Evolutionary conservation across 2,113 vertebrate genomes (phyloP).

Genomic region (Lota lota): DNA sequence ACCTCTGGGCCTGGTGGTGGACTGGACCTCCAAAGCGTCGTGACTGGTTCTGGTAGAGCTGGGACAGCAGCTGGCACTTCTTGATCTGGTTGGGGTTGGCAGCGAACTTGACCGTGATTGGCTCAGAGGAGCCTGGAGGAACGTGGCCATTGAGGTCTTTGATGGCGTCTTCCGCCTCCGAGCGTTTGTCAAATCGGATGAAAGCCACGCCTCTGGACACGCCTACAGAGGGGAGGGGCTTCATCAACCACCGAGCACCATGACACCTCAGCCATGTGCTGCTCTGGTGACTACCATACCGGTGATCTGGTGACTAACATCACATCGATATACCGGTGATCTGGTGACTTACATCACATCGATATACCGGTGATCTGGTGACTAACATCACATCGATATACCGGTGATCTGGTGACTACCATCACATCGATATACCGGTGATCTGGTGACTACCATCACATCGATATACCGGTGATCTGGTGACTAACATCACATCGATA

Average conservation of each 20-base stretch:
- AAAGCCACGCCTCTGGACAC: slow-evolving; percentile 95
- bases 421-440: too few species aligned
- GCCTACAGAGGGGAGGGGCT: slow-evolving; percentile 65
- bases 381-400: too few species aligned
- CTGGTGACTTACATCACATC: too few species aligned
- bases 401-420: too few species aligned
- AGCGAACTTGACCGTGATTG: slow-evolving; percentile 97
- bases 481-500: too few species aligned
- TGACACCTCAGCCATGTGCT: not conserved
- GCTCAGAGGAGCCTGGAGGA: slow-evolving; percentile 87
- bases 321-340: too few species aligned
- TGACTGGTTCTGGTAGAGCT: slow-evolving; percentile 90
- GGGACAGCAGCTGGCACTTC: slow-evolving; percentile 88
- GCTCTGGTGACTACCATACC: not conserved
- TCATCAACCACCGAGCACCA: not conserved
- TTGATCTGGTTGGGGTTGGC: slow-evolving; percentile 96
- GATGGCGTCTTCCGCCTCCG: slow-evolving; percentile 95
- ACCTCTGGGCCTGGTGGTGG: slow-evolving; percentile 95
- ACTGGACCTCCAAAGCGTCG: slow-evolving; percentile 92
- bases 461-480: too few species aligned
- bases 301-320: too few species aligned
- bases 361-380: too few species aligned
- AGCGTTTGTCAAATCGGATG: slow-evolving; percentile 94
- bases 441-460: too few species aligned
- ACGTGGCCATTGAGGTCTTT: slow-evolving; percentile 94